Evolutionary conservation across 2,888 invertebrate species (phyloP).

Genomic region (Phortica magna): DNA sequence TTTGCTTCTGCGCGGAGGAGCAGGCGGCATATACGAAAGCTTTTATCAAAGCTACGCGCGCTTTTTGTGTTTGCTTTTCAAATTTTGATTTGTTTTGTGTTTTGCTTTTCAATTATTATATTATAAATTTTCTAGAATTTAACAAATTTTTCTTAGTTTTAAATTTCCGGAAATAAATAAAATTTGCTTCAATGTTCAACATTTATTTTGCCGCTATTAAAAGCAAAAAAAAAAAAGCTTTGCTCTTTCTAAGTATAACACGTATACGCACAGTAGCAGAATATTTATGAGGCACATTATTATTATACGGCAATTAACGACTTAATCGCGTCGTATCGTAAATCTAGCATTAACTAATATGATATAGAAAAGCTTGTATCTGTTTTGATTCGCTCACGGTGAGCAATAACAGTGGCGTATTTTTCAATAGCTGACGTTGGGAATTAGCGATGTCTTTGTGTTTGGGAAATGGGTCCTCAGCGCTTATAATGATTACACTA

Average conservation of each 20-base stretch:
- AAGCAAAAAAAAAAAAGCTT: too few relatives aligned
- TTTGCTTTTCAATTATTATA: constrained; percentile 2
- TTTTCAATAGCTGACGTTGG: constrained; percentile 53
- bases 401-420: constrained; percentile 69
- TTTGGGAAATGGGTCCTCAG: constrained; percentile 65
- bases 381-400: constrained; percentile 76
- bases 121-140: constrained; percentile 22
- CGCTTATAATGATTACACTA: constrained; percentile 65
- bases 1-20: not conserved
- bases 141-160: constrained; percentile 40
- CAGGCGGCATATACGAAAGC: not conserved
- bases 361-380: constrained; percentile 75
- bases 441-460: constrained; percentile 64
- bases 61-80: not conserved
- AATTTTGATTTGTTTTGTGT: not conserved
- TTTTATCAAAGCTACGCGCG: constrained; percentile 1
- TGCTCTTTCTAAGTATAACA: too few relatives aligned
- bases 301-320: not conserved
- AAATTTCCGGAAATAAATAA: constrained; percentile 13
- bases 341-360: constrained; percentile 61
- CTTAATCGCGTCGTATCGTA: not conserved
- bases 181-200: not conserved
- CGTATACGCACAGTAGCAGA: too few relatives aligned
- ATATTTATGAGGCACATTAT: not conserved
- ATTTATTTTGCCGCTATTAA: too few relatives aligned